phyloP scores from a whole-genome alignment of 2,113 vertebrate species.

The Nycticebus coucang region DNA sequence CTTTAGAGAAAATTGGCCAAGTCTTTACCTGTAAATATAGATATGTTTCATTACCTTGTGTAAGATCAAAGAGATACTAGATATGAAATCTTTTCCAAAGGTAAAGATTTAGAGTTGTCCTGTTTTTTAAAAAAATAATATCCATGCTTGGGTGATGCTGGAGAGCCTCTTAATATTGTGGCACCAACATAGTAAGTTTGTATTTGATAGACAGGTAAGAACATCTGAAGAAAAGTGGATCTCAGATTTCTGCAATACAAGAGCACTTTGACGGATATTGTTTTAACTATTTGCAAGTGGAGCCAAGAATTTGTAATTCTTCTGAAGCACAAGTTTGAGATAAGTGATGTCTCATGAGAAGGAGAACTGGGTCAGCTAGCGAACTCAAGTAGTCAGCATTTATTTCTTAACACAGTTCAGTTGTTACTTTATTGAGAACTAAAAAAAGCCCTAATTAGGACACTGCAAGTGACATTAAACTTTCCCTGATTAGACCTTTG shows the following conservation, averaged over 20 bases:
- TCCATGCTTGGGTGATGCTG: background rate
- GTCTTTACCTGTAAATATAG: background rate
- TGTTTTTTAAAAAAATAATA: background rate
- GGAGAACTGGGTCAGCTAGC: slow-evolving; percentile 1
- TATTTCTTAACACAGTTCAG: background rate
- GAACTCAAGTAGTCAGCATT: slow-evolving; percentile 5
- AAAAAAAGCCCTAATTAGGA: slow-evolving; percentile 44
- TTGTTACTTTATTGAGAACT: background rate
- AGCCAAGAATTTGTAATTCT: slow-evolving; percentile 24
- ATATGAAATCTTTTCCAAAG: background rate
- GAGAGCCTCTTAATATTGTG: background rate
- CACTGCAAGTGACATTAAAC: background rate
- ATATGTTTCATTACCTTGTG: background rate
- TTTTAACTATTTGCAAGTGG: background rate
- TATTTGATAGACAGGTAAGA: background rate
- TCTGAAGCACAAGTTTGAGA: background rate
- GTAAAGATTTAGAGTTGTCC: background rate
- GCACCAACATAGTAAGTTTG: background rate
- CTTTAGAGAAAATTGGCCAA: background rate
- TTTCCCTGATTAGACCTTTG: background rate
- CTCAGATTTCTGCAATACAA: background rate
- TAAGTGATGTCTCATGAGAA: background rate
- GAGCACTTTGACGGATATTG: background rate
- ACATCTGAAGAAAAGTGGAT: background rate
- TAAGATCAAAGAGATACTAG: background rate